phyloP scores from a whole-genome alignment of 2,113 vertebrate species.

The Rynchops niger region DNA sequence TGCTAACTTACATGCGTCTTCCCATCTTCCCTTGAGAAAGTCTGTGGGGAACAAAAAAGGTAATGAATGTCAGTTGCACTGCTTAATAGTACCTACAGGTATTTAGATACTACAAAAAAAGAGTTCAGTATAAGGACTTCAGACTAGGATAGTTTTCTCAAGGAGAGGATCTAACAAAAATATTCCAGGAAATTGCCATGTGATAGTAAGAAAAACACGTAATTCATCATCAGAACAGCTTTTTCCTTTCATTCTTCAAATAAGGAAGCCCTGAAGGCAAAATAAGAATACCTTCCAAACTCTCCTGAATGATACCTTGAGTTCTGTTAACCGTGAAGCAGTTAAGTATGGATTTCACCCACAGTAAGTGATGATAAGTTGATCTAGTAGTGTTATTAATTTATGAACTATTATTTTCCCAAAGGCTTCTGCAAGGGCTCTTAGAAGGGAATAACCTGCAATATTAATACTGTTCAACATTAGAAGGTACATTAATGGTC shows the following conservation, averaged over 20 bases:
- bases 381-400: neutral
- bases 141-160: neutral
- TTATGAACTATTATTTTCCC: neutral
- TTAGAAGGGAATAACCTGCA: neutral
- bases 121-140: neutral
- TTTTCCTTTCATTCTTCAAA: neutral
- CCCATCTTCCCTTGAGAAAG: neutral
- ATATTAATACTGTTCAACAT: neutral
- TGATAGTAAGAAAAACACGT: neutral
- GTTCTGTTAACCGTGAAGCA: neutral
- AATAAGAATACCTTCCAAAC: neutral
- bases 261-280: neutral
- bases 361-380: neutral
- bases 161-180: neutral
- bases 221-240: neutral
- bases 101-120: neutral
- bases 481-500: neutral
- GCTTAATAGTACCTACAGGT: neutral
- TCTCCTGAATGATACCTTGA: neutral
- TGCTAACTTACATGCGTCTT: neutral
- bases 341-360: neutral
- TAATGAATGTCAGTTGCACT: neutral
- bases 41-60: neutral
- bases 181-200: neutral
- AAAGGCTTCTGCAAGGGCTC: neutral